Percentiles rank a stretch among this genome's conserved stretches.
Conservation (phyloP, 2,797 vertebrate genomes). For the Alcedo quadribrachys region DNA sequence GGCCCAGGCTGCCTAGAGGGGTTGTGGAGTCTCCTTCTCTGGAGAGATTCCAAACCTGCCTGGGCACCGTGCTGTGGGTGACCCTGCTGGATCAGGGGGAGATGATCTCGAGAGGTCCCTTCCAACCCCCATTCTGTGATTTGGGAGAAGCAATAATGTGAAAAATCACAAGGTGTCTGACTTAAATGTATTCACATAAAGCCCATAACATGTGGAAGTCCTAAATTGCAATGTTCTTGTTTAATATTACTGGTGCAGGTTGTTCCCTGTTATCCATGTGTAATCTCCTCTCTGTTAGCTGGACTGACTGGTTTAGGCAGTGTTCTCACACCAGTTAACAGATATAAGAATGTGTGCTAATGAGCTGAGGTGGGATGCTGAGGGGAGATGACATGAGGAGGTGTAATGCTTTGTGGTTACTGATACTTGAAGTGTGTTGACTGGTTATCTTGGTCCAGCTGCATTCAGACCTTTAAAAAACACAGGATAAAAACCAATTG, state of each 20-base stretch:
- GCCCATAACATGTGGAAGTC: not conserved
- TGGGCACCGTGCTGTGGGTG: not conserved
- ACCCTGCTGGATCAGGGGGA: not conserved
- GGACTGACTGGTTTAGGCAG: not conserved
- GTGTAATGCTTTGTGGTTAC: not conserved
- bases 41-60: not conserved
- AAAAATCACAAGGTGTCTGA: not conserved
- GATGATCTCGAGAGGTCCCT: not conserved
- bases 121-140: not conserved
- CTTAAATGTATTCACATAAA: not conserved
- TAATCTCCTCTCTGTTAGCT: not conserved
- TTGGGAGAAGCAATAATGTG: not conserved
- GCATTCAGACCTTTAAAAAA: not conserved
- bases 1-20: not conserved
- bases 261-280: not conserved
- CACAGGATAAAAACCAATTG: not conserved
- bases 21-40: not conserved
- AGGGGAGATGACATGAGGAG: not conserved
- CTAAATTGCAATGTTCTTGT: not conserved
- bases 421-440: not conserved
- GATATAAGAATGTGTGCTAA: accelerated
- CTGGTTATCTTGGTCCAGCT: not conserved
- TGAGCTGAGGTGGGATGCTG: not conserved
- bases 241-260: not conserved
- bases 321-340: not conserved